Evolutionary conservation across 2,797 vertebrate species (phyloP), one percentile per base, ranked within the genome.

Genomic region (Gobio occitaniae): DNA sequence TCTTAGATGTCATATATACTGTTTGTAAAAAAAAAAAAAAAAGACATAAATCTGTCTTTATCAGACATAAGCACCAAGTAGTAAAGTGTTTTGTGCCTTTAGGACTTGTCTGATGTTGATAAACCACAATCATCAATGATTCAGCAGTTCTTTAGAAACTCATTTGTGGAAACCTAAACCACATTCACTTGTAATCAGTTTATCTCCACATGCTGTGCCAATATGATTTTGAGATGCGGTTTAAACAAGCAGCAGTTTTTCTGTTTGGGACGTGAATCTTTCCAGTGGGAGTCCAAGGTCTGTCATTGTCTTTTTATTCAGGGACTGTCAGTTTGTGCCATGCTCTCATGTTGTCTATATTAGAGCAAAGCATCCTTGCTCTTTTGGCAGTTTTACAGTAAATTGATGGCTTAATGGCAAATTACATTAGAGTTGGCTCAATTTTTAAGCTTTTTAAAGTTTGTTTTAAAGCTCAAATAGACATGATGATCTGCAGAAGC

Each of bases 51-150:
- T 61, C 56, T 75, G 61, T 81, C 75, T 69, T 65, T 78, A 70
- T 76, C 77, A 72, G 69, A 72, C n/a, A 68, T 80, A 47, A 74
- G 25, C 29, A 68, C 78, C 32, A 65, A 52, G 72, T 65, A 17
- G 54, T 25, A 7, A 59, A 38, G 38, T 68, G 13, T 21, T 63
- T 80, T 85, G 44, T 84, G 69, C 74, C 56, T 80, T 65, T 48
- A 38, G 72, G 54, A 38, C 36, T 16, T 87, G 50, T 69, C 47
- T 74, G 72, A 78, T 69, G 59, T 80, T 66, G 76, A 84, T 65
- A 71, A 78, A 81, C 80, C 82, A 80, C 25, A 66, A 78, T 83
- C 84, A 84, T 80, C 63, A 71, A 50, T 84, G 82, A 87, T 90
- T 88, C 56, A 88, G 72, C 41, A 71, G 69, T 66, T 80, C 77